A percentile compares a stretch with the other conserved stretches of the same genome.
These are phyloP conservation scores for Clivina fossor DNA, from an alignment of 2,888 invertebrate genomes.

Conservation along the genomic window DNA sequence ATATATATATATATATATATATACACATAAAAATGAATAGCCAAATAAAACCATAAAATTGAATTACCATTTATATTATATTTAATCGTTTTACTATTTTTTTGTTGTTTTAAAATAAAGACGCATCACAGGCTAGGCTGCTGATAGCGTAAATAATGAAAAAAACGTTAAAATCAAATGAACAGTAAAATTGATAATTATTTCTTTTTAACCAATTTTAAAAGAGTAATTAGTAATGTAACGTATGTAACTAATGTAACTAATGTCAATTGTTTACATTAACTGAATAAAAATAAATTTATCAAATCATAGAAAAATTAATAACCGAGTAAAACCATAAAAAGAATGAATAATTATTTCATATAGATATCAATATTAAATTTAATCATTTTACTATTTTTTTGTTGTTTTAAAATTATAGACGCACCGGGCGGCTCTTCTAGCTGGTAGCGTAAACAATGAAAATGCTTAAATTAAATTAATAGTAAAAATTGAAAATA, in stretches of 20 bases:
- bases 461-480: slow-evolving; percentile 17
- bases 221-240: too few species aligned
- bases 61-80: slow-evolving; percentile 16
- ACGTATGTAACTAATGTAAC: too few species aligned
- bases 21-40: slow-evolving; percentile 30
- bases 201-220: slow-evolving; percentile 37
- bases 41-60: slow-evolving; percentile 28
- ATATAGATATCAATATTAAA: slow-evolving; percentile 6
- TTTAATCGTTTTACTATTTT: slow-evolving; percentile 24
- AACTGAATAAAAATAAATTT: slow-evolving; percentile 33
- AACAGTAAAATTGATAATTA: too few species aligned
- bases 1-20: too few species aligned
- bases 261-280: too few species aligned
- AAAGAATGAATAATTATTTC: too few species aligned
- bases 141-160: slow-evolving; percentile 11
- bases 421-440: too few species aligned
- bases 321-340: slow-evolving; percentile 26
- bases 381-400: slow-evolving; percentile 20
- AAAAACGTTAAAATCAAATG: too few species aligned
- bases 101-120: slow-evolving; percentile 18
- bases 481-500: too few species aligned
- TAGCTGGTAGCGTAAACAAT: slow-evolving; percentile 9
- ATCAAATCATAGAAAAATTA: slow-evolving; percentile 30
- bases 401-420: slow-evolving; percentile 20
- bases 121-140: too few species aligned